phyloP scores from a whole-genome alignment of 2,797 vertebrate species.

The Tangara arthus region DNA sequence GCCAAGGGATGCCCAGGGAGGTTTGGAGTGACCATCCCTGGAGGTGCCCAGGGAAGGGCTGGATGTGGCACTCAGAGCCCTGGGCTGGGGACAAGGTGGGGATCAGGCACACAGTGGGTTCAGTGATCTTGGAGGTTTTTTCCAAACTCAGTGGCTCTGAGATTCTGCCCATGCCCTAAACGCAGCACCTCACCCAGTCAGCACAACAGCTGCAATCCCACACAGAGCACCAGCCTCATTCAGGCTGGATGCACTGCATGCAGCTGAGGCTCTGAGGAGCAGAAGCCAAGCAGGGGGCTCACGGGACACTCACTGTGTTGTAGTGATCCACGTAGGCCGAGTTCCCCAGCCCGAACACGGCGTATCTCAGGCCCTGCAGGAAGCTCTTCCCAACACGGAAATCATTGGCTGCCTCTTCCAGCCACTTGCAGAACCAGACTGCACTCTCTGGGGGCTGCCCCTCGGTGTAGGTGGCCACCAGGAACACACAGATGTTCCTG shows the following conservation, averaged over 20 bases:
- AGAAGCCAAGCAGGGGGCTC: neutral
- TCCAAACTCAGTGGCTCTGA: neutral
- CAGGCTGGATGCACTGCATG: neutral
- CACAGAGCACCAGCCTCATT: accelerated
- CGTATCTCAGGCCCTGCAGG: constrained; percentile 88
- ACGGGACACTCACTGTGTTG: constrained; percentile 81
- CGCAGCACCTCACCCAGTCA: neutral
- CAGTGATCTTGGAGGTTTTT: neutral
- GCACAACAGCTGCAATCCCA: neutral
- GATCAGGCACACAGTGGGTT: neutral
- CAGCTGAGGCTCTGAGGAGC: neutral
- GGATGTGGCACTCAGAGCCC: accelerated
- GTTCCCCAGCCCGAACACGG: constrained; percentile 91
- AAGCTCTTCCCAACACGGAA: constrained; percentile 88
- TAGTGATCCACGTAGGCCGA: constrained; percentile 86
- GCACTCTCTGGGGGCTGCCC: constrained; percentile 85
- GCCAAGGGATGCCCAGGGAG: neutral
- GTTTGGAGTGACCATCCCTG: accelerated
- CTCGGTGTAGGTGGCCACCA: constrained; percentile 89
- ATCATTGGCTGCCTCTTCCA: constrained; percentile 88
- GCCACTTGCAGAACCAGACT: constrained; percentile 93
- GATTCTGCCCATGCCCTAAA: neutral
- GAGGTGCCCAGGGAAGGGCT: neutral
- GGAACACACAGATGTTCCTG: constrained; percentile 85
- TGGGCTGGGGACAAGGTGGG: neutral